Evolutionary conservation across 1,140 invertebrate species (phyloP), one percentile per base, ranked within the genome.

Genomic region (Leptinotarsa texana): DNA sequence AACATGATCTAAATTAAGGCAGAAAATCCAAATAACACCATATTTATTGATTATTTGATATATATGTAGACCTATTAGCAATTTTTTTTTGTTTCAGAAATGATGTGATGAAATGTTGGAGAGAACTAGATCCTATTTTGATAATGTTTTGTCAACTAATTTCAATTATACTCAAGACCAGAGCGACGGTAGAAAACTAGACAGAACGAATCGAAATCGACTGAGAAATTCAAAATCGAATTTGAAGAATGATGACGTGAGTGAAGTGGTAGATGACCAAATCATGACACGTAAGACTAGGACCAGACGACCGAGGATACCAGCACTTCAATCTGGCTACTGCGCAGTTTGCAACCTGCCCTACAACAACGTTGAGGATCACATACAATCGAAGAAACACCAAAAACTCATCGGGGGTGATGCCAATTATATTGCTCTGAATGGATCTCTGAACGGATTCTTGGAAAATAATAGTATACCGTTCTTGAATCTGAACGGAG

Each of bases 261-360:
- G 8, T 42, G 48, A 27, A 47, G 62, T 47, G 63, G 42, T 51
- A 76, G 72, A 74, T 72, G 70, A 75, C 67, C 73, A 61, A 63
- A 75, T 67, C 72, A 74, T 78, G 77, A 77, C 69, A 71, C 89
- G 89, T 80, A 42, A 42, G 33, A 42, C 33, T 42, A 87, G 90
- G 67, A 88, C 89, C 74, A 84, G 87, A 83, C 87, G 87, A 79
- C 89, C 88, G 83, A 84, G 82, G 82, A 86, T 83, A 78, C 88
- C 87, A 75, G 83, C 86, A 24, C 87, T 88, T 73, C 86, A 88
- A 78, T 87, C 87, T 67, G 92, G 93, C 68, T 93, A 92, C 80
- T 94, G 92, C 86, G 92, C 93, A 85, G 91, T 93, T 82, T 94
- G 92, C 83, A 91, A 91, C 79, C 83, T 89, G 61, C 91, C 92